Base-by-base conservation (phyloP, 1,140 invertebrate species). In the Octopus bimaculoides region DNA sequence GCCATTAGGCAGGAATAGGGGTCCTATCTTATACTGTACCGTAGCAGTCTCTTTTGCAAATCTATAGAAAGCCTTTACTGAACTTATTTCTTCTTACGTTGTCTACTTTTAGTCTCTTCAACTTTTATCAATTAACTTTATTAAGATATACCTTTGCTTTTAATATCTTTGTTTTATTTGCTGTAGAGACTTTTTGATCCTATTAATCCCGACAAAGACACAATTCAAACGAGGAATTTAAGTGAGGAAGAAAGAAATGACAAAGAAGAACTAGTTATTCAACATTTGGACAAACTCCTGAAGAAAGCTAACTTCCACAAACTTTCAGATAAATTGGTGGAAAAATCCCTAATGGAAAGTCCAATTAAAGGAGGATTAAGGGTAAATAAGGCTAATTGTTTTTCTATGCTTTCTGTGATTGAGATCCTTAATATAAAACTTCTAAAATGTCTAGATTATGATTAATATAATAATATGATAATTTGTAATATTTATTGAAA, bases 171-270 rank as follows among this genome's bases (percentile, higher is more conserved):
- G 20, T 10, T 17, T 17, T 17, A 41, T 75, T 75, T 7, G 56
- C 80, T 84, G 8, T 82, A 90, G 89, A 56, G 52, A 9, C 80
- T 90, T 52, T 90, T 90, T 87, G 88, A 90, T 80, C 88, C 89
- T 20, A 85, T 89, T 69, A 90, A 89, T 80, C 89, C 89, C 9
- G 89, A 90, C 81, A 89, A 89, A 79, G 89, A 90, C 80, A 89
- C 88, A 26, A 82, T 89, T 9, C 79, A 83, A 20, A 87, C 88
- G 9, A 73, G 87, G 12, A 79, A 85, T 76, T 84, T 69, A 80
- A 86, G 81, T 14, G 79, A 84, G 8, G 69, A 82, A 41, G 88
- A 90, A 77, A 83, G 85, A 73, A 81, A 89, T 8, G 89, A 90
- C 78, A 88, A 87, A 82, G 88, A 90, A 79, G 89, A 89, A 82